Conservation (phyloP, 2,888 invertebrate genomes). For the Nephrotoma guestfalica region DNA sequence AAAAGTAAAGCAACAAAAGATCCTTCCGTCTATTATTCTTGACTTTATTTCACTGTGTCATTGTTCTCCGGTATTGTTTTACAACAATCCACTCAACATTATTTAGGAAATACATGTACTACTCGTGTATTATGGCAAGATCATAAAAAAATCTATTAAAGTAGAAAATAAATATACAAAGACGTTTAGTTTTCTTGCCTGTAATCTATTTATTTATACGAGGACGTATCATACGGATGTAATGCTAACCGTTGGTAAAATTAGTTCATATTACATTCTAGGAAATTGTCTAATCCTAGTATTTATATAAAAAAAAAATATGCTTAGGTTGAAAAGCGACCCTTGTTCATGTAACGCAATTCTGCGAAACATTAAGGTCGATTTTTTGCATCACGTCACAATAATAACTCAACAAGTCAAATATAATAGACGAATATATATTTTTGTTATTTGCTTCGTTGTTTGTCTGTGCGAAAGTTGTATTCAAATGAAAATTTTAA, state of each 20-base stretch:
- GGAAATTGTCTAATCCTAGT: neutral
- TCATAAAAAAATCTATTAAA: neutral
- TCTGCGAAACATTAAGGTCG: neutral
- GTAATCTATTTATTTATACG: neutral
- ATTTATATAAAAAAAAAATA: neutral
- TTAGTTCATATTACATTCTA: neutral
- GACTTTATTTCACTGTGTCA: neutral
- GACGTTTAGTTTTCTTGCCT: neutral
- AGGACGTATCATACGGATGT: neutral
- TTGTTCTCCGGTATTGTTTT: neutral
- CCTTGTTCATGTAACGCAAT: neutral
- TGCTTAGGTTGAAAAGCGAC: neutral
- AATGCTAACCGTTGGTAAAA: neutral
- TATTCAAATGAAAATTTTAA: neutral
- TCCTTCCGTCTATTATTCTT: neutral
- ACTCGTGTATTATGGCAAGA: neutral
- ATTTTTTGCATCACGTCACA: neutral
- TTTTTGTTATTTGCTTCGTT: neutral
- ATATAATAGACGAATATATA: neutral
- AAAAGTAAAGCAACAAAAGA: neutral
- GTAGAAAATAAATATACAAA: neutral
- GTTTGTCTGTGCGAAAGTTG: neutral
- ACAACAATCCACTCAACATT: neutral
- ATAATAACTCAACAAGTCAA: neutral
- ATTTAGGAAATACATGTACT: neutral